Evolutionary conservation across 2,888 invertebrate genomes (phyloP).

Genomic region (Monochamus alternatus): DNA sequence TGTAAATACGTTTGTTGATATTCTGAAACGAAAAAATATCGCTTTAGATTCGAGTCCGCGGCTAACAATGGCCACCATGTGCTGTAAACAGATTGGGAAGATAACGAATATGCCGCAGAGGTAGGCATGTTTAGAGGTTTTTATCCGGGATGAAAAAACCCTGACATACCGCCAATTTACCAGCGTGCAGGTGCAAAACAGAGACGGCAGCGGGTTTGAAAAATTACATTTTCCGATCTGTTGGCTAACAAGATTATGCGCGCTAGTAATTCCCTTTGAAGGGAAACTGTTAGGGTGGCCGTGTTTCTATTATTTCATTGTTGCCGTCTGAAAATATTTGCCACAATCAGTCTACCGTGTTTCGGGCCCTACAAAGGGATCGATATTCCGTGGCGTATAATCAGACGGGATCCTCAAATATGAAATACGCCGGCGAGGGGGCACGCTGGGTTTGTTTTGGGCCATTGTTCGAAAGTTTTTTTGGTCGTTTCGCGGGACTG

Average conservation of each 20-base stretch:
- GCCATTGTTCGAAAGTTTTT: background rate
- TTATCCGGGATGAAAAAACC: background rate
- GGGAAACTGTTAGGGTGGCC: conserved; percentile 20
- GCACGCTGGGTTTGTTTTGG: conserved; percentile 11
- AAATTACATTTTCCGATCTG: conserved; percentile 32
- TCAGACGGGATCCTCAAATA: conserved; percentile 24
- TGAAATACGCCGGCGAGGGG: conserved; percentile 16
- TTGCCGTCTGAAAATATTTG: conserved; percentile 26
- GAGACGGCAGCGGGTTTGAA: conserved; percentile 12
- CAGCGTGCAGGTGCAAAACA: background rate
- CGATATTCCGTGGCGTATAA: conserved; percentile 27
- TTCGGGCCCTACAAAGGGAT: conserved; percentile 15
- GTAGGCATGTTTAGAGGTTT: background rate
- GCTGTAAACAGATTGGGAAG: too few species aligned
- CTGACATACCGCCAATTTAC: conserved; percentile 12
- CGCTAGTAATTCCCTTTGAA: conserved; percentile 27
- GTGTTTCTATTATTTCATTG: conserved; percentile 27
- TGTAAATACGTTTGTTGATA: too few species aligned
- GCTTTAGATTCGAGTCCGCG: background rate
- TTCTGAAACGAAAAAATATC: background rate
- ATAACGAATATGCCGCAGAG: background rate
- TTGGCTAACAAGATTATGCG: conserved; percentile 23
- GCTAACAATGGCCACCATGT: background rate
- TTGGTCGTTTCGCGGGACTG: background rate
- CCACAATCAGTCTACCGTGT: conserved; percentile 31